Base-by-base conservation (phyloP, 2,113 vertebrate genomes). In the Syngnathoides biaculeatus region DNA sequence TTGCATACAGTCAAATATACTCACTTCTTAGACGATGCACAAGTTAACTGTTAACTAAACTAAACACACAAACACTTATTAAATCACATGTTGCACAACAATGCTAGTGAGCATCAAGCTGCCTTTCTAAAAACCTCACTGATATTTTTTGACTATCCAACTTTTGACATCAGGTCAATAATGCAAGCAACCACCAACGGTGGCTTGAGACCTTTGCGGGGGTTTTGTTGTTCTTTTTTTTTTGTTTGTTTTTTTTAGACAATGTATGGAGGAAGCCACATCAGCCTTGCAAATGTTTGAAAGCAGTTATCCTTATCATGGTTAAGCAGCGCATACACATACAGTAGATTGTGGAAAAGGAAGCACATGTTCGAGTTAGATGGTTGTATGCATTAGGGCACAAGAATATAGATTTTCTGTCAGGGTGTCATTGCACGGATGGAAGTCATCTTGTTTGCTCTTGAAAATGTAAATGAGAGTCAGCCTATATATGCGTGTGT, bases 401-500 rank as follows among this genome's bases (percentile, higher is more conserved):
- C 85, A 87, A 82, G 78, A 75, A 80, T 87, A 92, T 90, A 81
- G 91, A 92, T 90, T 91, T 92, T 81, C 84, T 91, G 90, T 90
- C 89, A 78, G 79, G 20, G 26, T 67, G 65, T 73, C 77, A 79
- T 85, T 91, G 86, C 87, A 38, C 26, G 89, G 90, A 84, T 85
- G 85, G 71, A 74, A 86, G 79, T 79, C 69, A 12, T 40, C n/a
- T 43, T 62, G 12, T 73, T 69, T 61, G 80, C 78, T 77, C 71
- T 69, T 68, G 64, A 56, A 68, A 82, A 91, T 91, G 86, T 86
- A 90, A 89, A 91, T 91, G 84, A 89, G 84, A 66, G 65, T 15
- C 10, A 50, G 65, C 71, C 63, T 79, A 69, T 24, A n/a, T 26
- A n/a, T 40, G 58, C 39, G 35, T 53, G 50, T 24, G n/a, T 53